Base-by-base conservation (phyloP, 2,113 vertebrate species). In the Suricata suricatta region DNA sequence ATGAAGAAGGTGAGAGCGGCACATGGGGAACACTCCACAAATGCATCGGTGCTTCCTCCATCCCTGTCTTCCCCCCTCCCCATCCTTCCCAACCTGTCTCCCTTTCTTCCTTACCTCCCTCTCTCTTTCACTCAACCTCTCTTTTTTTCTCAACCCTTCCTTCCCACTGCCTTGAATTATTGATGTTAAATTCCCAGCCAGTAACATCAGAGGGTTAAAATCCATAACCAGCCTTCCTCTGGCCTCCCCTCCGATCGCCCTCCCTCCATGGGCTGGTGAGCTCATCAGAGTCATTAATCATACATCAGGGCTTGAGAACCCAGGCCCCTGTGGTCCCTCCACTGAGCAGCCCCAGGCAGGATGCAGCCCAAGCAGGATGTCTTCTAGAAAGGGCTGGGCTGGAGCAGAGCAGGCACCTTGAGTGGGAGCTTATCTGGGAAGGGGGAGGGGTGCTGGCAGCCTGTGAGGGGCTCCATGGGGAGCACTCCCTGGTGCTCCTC, bases 161-260 rank as follows among this genome's bases (percentile, higher is more conserved):
- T 93, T 74, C 68, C 87, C 10, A 31, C 57, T 52, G 76, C 80
- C 79, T 92, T 96, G 97, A 98, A 98, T 98, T 98, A 98, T 98
- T 98, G 97, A 98, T 98, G 96, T 88, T 97, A 93, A 96, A 98
- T 98, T 96, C 96, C 95, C 95, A 95, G 95, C 93, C 90, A 94
- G 95, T 95, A 96, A 76, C 38, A 95, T 94, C 92, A 64, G 84
- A 82, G 97, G 97, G 89, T 95, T 94, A 96, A 96, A 90, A 96
- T 90, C 90, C 38, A 97, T 98, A 97, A 93, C 96, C 96, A 97
- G 95, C 96, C 80, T 95, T 93, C 93, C 90, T 97, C 83, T n/a
- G 64, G 90, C 66, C 96, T 97, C 95, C 95, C 89, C 93, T 96
- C 29, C 0, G 64, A 93, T 54, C 9, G 4, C 94, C 90, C 95